Evolutionary conservation across 2,888 invertebrate species (phyloP).

Genomic region (Orchesellides sinensis): DNA sequence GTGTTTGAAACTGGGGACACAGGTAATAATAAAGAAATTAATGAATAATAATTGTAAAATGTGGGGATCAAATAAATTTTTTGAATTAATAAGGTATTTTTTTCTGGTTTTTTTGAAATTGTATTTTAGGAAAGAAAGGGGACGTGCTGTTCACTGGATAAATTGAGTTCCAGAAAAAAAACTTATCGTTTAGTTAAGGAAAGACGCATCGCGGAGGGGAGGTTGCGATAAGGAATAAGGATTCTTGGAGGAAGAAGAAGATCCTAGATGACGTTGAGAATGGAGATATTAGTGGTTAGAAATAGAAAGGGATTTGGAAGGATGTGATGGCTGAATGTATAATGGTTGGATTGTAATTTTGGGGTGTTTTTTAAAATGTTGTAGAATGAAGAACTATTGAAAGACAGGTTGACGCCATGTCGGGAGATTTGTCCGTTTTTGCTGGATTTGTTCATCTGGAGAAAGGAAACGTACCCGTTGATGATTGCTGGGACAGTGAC

Average conservation of each 20-base stretch:
- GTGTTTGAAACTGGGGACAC: too few relatives aligned
- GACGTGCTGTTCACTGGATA: too few relatives aligned
- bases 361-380: conserved; percentile 2
- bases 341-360: too few relatives aligned
- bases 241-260: neutral
- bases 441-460: conserved; percentile 81
- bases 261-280: conserved; percentile 65
- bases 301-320: neutral
- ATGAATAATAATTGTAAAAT: too few relatives aligned
- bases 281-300: conserved; percentile 70
- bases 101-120: too few relatives aligned
- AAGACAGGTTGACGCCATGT: conserved; percentile 71
- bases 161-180: too few relatives aligned
- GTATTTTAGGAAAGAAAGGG: too few relatives aligned
- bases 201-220: neutral
- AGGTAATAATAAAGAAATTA: too few relatives aligned
- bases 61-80: too few relatives aligned
- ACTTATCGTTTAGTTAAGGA: neutral
- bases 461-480: conserved; percentile 90
- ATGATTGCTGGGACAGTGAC: conserved; percentile 83
- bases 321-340: too few relatives aligned
- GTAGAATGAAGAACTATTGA: conserved; percentile 72
- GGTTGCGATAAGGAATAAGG: too few relatives aligned
- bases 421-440: conserved; percentile 73
- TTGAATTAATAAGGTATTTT: too few relatives aligned